phyloP scores from a whole-genome alignment of 2,888 invertebrate species.

The Parapristionchus giblindavisi region DNA sequence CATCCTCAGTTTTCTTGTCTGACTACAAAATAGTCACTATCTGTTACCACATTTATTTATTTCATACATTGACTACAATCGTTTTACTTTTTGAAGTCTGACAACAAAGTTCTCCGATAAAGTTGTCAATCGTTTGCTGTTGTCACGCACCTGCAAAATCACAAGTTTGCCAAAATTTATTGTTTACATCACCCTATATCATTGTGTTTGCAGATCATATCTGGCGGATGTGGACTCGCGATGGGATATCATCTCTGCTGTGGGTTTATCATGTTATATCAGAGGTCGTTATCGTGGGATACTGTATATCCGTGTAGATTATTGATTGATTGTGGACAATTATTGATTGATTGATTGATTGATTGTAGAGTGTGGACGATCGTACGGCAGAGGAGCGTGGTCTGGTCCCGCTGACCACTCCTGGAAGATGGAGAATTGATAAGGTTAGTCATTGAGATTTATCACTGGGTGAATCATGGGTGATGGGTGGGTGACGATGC shows the following conservation, averaged over 20 bases:
- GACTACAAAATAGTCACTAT: no score
- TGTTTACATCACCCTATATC: no score
- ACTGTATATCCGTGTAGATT: no score
- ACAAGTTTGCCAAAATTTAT: no score
- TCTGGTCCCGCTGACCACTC: conserved; percentile 71
- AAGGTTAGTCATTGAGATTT: conserved; percentile 9
- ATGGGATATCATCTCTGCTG: conserved; percentile 92
- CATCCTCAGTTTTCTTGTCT: no score
- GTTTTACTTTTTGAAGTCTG: no score
- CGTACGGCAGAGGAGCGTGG: conserved; percentile 91
- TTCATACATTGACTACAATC: no score
- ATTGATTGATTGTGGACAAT: neutral
- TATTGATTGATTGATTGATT: neutral
- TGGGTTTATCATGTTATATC: conserved; percentile 30
- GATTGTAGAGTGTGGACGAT: conserved; percentile 84
- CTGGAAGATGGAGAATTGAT: conserved; percentile 23
- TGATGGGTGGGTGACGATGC: neutral
- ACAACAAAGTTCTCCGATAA: no score
- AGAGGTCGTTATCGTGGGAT: conserved; percentile 9
- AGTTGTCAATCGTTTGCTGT: no score
- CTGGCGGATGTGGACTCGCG: conserved; percentile 95
- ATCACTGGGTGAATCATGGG: neutral
- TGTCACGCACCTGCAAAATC: no score
- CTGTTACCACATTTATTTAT: no score
- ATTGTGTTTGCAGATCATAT: conserved; percentile 71